Evolutionary conservation across 2,888 invertebrate species (phyloP), one percentile per base, ranked within the genome.

Genomic region (Archips xylosteana): DNA sequence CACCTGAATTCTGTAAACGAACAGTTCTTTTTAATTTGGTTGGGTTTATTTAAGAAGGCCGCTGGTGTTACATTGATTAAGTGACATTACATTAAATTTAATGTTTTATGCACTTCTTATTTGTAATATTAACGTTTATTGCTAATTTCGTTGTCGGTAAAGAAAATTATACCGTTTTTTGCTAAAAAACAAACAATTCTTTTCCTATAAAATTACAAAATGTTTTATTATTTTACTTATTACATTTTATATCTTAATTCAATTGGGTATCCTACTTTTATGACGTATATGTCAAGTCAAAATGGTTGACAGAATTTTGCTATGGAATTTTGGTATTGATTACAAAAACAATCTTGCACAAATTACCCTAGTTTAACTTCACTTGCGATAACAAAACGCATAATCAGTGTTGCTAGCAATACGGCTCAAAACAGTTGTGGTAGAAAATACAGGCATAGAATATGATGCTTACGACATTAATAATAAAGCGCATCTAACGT

Each of bases 31-130:
- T 82, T 12, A 80, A 87, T 80, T 88, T 81, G 59, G 78, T 71
- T 67, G 84, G 36, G 4, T 87, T 81, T 76, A 77, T 76, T n/a
- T 79, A 82, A 83, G 85, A 83, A 82, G 82, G 78, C 45, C 75
- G 74, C 63, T 47, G 67, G 54, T 83, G 78, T 76, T 36, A 10
- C 63, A 64, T 54, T 62, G 71, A 54, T 61, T 39, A 23, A 51
- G 13, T 63, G 54, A 51, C 15, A 68, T 36, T 73, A 76, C 76
- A 76, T 76, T 68, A 73, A 79, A 79, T 80, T 79, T 76, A 66
- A 0, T 15, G 8, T 51, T 8, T 15, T 51, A 8, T 51, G 1
- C 2, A 13, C 13, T 47, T 12, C 3, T 13, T 47, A 47, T 5
- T 45, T 2, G 10, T 10, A 3, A 9, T 10, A 3, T 10, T 10